Conservation (phyloP, 1,140 invertebrate species). For the Luehdorfia chinensis region DNA sequence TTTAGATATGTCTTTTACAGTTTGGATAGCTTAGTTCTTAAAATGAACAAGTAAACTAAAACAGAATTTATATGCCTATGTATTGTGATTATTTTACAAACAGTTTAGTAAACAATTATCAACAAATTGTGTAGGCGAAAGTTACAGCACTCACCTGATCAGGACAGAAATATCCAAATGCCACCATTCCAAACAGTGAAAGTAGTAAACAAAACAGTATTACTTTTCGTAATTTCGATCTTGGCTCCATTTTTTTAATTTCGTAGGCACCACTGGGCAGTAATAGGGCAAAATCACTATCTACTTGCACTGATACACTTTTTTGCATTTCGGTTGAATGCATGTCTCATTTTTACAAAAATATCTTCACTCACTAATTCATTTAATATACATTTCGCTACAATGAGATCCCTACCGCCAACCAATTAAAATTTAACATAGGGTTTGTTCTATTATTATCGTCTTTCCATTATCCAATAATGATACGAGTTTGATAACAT, state of each 20-base stretch:
- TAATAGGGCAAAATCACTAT: slow-evolving; percentile 85
- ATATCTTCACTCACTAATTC: slow-evolving; percentile 53
- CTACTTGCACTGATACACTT: slow-evolving; percentile 87
- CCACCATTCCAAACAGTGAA: slow-evolving; percentile 88
- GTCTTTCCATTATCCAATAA: slow-evolving; percentile 39
- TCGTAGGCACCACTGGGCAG: slow-evolving; percentile 84
- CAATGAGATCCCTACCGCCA: slow-evolving; percentile 20
- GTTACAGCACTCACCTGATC: slow-evolving; percentile 81
- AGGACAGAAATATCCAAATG: slow-evolving; percentile 92
- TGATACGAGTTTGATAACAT: slow-evolving; percentile 53
- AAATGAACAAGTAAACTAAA: too few relatives aligned
- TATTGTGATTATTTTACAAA: too few relatives aligned
- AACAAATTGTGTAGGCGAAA: too few relatives aligned
- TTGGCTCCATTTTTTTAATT: slow-evolving; percentile 87
- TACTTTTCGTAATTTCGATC: slow-evolving; percentile 84
- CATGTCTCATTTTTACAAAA: slow-evolving; percentile 75
- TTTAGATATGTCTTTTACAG: too few relatives aligned
- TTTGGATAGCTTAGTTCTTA: too few relatives aligned
- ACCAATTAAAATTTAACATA: slow-evolving; percentile 19
- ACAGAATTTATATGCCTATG: too few relatives aligned
- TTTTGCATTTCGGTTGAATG: slow-evolving; percentile 80
- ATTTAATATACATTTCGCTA: slow-evolving; percentile 31
- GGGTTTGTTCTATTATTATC: slow-evolving; percentile 42
- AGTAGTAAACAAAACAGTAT: slow-evolving; percentile 87
- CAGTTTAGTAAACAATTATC: too few relatives aligned